Conservation (phyloP, 2,888 invertebrate species). For the Lepidocyrtinus sp. region DNA sequence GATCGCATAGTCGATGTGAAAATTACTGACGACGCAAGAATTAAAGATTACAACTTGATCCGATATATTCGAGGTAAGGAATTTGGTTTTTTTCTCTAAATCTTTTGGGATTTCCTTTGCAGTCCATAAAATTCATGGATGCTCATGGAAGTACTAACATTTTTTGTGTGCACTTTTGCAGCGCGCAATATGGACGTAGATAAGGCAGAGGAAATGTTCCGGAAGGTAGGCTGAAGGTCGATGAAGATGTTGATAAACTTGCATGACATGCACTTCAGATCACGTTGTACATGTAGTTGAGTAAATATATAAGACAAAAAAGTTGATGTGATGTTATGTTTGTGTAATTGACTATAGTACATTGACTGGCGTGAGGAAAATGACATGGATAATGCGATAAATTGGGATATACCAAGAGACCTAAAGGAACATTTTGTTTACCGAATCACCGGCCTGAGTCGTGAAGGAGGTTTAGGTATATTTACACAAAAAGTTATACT, state of each 20-base stretch:
- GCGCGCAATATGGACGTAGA: slow-evolving; percentile 47
- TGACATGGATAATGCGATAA: slow-evolving; percentile 28
- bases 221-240: slow-evolving; percentile 36
- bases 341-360: slow-evolving; percentile 30
- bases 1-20: slow-evolving; percentile 35
- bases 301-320: no score
- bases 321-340: no score
- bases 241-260: no score
- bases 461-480: slow-evolving; percentile 37
- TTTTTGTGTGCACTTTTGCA: no score
- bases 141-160: no score
- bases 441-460: slow-evolving; percentile 26
- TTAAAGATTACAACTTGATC: slow-evolving; percentile 34
- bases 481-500: no score
- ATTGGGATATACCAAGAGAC: slow-evolving; percentile 37
- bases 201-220: slow-evolving; percentile 54
- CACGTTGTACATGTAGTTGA: no score
- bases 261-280: no score
- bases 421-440: slow-evolving; percentile 38
- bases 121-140: no score
- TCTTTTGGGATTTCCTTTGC: slow-evolving; percentile 1
- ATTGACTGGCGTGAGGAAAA: slow-evolving; percentile 43
- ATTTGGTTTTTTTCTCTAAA: slow-evolving; percentile 10
- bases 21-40: slow-evolving; percentile 18
- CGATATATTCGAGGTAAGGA: slow-evolving; percentile 40